Base-by-base conservation (phyloP, 2,113 vertebrate species). In the Neolamprologus sp. region DNA sequence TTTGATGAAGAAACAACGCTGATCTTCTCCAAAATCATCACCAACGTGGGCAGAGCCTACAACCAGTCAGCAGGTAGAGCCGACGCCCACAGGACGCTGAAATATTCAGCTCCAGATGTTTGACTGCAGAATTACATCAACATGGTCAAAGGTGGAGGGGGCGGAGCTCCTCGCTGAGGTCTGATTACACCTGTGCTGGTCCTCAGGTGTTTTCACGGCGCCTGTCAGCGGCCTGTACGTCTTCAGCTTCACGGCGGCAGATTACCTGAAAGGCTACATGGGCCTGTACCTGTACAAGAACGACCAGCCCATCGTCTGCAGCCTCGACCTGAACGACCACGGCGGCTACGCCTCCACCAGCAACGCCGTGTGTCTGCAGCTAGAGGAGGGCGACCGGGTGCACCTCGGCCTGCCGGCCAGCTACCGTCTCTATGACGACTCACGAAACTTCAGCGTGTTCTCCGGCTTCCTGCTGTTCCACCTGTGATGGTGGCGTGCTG, bases 371-470 rank as follows among this genome's bases (percentile, higher is more conserved):
- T 57, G 73, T 2, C 92, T 96, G 81, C 84, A 58, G 68, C 91
- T 96, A 47, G 89, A 94, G 47, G 16, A 5, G 14, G 93, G 87
- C 0, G 94, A 96, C 85, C 2, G 2, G 0, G 88, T 95, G 5
- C 84, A 37, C 19, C 93, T 95, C 28, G 10, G 91, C 5, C 85
- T 96, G 63, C 95, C 95, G 0, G 94, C 92, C 26, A 94, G 88
- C 91, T 96, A 96, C 92, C 85, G 95, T 1, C 94, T 96, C 42
- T 96, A 96, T 6, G 95, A 96, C 28, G 95, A 96, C 93, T 42
- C 87, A 1, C 23, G 93, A 1, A 94, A 92, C 87, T 94, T 96
- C 89, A 95, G 91, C 35, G 3, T 95, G n/a, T 95, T 96, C 88
- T 94, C 92, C 0, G 95, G 94, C 2, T 96, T 95, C 92, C 84